Conservation (phyloP, 1,140 invertebrate species). For the Panagrolaimus sp. region DNA sequence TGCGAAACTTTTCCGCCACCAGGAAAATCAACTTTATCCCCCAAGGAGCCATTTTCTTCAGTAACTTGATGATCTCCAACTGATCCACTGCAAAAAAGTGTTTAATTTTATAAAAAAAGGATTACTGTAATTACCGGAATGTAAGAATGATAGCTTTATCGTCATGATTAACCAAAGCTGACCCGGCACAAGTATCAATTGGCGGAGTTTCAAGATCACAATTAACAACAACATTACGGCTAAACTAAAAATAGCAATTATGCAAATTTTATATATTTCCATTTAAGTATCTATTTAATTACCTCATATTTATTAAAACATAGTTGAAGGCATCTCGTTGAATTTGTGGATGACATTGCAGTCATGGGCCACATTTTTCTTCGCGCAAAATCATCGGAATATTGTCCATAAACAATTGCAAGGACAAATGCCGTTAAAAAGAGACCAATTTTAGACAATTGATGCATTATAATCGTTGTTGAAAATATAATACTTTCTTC, state of each 20-base stretch:
- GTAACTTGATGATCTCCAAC: conserved; percentile 4
- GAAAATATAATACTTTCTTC: too few relatives aligned
- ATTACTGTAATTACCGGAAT: background rate
- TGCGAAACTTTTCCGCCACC: conserved; percentile 16
- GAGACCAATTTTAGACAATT: too few relatives aligned
- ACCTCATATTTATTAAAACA: background rate
- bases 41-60: conserved; percentile 5
- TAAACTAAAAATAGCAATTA: background rate
- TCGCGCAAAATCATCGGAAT: conserved; percentile 3
- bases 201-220: background rate
- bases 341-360: background rate
- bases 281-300: too few relatives aligned
- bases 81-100: background rate
- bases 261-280: too few relatives aligned
- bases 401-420: background rate
- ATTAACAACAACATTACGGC: background rate
- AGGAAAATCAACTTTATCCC: background rate
- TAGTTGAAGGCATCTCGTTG: background rate
- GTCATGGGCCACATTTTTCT: conserved; percentile 6
- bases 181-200: conserved; percentile 1
- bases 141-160: conserved; percentile 8
- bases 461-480: too few relatives aligned
- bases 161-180: background rate
- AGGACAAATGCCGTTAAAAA: background rate
- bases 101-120: background rate